These are phyloP conservation scores for Gryllus bimaculatus DNA, from an alignment of 1,140 invertebrate genomes.

Conservation along the genomic window DNA sequence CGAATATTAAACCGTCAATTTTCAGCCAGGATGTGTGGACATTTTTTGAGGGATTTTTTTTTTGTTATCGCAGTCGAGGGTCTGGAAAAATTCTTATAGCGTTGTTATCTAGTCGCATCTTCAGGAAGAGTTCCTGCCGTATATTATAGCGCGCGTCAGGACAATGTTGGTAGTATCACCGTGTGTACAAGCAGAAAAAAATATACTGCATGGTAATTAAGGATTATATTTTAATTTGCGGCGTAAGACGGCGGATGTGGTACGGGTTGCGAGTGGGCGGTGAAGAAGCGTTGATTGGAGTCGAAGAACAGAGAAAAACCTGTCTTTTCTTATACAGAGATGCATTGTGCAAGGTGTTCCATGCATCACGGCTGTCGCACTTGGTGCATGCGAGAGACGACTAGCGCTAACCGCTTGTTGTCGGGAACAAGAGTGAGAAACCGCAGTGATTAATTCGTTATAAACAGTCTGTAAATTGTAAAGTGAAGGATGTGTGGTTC, in stretches of 20 bases:
- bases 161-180: background rate
- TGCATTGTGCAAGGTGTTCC: too few relatives aligned
- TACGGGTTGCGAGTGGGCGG: too few relatives aligned
- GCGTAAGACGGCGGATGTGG: background rate
- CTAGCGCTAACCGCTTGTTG: too few relatives aligned
- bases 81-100: background rate
- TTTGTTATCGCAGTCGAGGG: background rate
- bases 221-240: background rate
- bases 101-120: background rate
- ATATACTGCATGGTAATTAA: background rate
- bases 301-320: too few relatives aligned
- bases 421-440: too few relatives aligned
- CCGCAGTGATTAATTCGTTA: background rate
- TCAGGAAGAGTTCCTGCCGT: background rate
- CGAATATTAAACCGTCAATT: conserved; percentile 5
- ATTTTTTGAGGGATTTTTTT: conserved; percentile 2
- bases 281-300: too few relatives aligned
- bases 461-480: background rate
- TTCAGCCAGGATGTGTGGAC: conserved; percentile 2
- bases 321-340: too few relatives aligned
- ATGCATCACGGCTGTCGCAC: too few relatives aligned
- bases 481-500: too few relatives aligned
- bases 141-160: background rate
- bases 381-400: too few relatives aligned
- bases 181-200: background rate